Evolutionary conservation across 2,797 vertebrate genomes (phyloP).

Genomic region (Aplochiton taeniatus): DNA sequence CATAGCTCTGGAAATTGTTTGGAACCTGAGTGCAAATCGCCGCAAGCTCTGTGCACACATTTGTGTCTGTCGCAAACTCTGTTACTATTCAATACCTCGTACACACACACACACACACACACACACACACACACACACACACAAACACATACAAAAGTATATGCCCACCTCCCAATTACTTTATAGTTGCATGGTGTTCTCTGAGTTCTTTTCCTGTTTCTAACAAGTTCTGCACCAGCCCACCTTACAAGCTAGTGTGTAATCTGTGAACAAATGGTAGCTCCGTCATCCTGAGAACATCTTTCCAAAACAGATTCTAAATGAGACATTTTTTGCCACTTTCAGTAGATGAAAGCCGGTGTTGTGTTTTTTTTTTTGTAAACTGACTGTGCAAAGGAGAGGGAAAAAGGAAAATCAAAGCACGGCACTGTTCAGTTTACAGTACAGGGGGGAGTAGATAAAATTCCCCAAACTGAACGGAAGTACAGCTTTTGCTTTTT

Average conservation of each 20-base stretch:
- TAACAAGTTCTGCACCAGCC: no score
- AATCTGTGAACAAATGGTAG: no score
- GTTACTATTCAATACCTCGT: background rate
- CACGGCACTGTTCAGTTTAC: background rate
- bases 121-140: constrained; percentile 2
- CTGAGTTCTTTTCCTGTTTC: no score
- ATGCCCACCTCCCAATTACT: no score
- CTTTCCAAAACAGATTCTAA: constrained; percentile 21
- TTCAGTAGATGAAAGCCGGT: constrained; percentile 26
- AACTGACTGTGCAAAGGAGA: constrained; percentile 6
- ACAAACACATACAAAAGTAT: no score
- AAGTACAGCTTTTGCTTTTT: constrained; percentile 1
- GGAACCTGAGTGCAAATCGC: background rate
- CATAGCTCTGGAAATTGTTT: background rate
- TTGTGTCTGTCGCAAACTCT: no score
- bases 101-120: constrained; percentile 11
- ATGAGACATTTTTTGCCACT: constrained; percentile 23
- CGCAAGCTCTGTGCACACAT: background rate
- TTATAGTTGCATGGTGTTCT: no score
- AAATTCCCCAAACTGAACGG: background rate
- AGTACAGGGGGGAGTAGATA: constrained; percentile 8
- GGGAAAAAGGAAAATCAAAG: constrained; percentile 3
- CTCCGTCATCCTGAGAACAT: constrained; percentile 7
- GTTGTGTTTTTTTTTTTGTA: constrained; percentile 15
- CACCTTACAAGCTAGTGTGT: no score